Conservation (phyloP, 2,888 invertebrate genomes). For the Drosophila falleni region DNA sequence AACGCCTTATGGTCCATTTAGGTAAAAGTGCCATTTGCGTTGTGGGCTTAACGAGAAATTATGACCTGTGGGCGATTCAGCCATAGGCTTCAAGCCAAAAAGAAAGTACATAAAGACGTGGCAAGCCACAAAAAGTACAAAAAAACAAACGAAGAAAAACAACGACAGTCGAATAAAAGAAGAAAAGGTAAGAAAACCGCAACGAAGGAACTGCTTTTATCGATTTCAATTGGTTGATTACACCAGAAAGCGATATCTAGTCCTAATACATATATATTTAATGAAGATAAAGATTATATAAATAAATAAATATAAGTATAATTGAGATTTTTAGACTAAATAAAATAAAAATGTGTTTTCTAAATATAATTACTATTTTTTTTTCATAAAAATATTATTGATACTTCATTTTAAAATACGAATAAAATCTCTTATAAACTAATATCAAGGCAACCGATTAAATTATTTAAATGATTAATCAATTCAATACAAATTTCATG, state of each 20-base stretch:
- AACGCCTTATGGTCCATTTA: constrained; percentile 83
- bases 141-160: neutral
- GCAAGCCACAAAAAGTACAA: constrained; percentile 9
- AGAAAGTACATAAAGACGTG: constrained; percentile 44
- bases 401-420: too few relatives aligned
- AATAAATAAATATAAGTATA: too few relatives aligned
- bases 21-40: constrained; percentile 83
- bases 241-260: neutral
- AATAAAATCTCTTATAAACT: too few relatives aligned
- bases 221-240: constrained; percentile 4
- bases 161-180: constrained; percentile 9
- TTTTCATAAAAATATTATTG: too few relatives aligned
- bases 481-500: neutral
- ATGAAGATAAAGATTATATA: neutral
- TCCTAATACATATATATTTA: neutral
- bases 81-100: constrained; percentile 29
- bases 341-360: too few relatives aligned
- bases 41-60: constrained; percentile 82
- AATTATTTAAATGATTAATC: neutral
- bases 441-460: too few relatives aligned
- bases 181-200: constrained; percentile 3
- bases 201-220: neutral
- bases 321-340: too few relatives aligned
- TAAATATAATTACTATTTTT: too few relatives aligned
- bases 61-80: constrained; percentile 69